Evolutionary conservation across 2,888 invertebrate species (phyloP).

Genomic region (Synergus gifuensis): DNA sequence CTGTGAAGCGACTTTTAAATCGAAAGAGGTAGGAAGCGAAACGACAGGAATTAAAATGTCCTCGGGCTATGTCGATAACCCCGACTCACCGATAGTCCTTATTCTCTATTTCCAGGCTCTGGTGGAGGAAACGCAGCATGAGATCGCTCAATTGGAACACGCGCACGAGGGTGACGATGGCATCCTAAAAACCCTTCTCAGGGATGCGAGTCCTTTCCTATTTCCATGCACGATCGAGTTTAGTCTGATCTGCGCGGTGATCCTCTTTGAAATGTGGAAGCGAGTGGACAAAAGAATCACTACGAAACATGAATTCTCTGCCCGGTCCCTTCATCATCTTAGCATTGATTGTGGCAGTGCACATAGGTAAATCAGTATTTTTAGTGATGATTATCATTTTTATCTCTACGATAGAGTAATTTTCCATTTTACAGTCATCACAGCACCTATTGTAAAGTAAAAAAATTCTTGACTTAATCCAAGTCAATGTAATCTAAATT

Average conservation of each 20-base stretch:
- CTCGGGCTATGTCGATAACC: constrained; percentile 40
- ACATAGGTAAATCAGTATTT: constrained; percentile 79
- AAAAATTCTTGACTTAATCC: no score
- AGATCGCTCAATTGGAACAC: constrained; percentile 86
- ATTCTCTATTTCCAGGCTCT: constrained; percentile 74
- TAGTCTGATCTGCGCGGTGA: constrained; percentile 92
- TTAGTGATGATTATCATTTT: not conserved
- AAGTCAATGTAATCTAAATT: no score
- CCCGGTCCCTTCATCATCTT: constrained; percentile 70
- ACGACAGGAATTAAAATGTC: constrained; percentile 35
- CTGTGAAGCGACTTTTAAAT: constrained; percentile 24
- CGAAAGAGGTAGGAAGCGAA: constrained; percentile 19
- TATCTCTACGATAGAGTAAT: not conserved
- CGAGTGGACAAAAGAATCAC: constrained; percentile 83
- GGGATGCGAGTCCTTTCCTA: constrained; percentile 87
- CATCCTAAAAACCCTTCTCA: constrained; percentile 82
- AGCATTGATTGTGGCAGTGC: constrained; percentile 90
- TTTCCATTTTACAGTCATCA: no score
- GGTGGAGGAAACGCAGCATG: constrained; percentile 93
- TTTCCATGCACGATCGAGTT: constrained; percentile 96
- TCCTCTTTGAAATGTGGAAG: constrained; percentile 92
- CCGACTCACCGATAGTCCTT: constrained; percentile 16
- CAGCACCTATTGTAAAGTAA: no score
- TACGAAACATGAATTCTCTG: constrained; percentile 76
- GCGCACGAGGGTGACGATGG: constrained; percentile 67